Conservation (phyloP, 2,113 vertebrate species). For the Pterocles gutturalis region DNA sequence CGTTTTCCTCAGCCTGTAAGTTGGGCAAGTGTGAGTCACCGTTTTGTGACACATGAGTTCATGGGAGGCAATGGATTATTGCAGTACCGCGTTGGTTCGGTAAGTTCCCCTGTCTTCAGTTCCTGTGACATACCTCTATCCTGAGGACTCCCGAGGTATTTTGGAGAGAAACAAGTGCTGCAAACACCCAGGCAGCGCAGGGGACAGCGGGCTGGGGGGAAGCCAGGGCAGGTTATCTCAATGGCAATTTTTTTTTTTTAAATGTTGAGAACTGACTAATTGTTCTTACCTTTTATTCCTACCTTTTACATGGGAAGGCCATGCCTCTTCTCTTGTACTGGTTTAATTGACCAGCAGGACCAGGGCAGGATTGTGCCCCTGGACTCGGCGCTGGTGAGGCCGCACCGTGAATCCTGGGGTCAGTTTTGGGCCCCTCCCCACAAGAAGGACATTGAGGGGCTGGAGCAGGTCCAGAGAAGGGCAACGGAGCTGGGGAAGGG, state of each 20-base stretch:
- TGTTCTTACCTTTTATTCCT: not conserved
- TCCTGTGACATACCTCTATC: not conserved
- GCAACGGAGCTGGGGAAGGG: too few relatives aligned
- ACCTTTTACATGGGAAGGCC: not conserved
- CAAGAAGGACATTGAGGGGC: too few relatives aligned
- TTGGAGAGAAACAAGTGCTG: not conserved
- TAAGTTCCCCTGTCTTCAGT: not conserved
- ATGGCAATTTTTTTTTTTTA: not conserved
- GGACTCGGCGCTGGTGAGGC: too few relatives aligned
- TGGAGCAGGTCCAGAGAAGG: too few relatives aligned
- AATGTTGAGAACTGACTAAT: not conserved
- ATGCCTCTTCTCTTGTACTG: not conserved
- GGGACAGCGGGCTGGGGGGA: not conserved
- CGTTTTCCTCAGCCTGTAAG: fast-evolving
- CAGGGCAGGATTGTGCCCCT: too few relatives aligned
- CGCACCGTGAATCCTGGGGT: too few relatives aligned
- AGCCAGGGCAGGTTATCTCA: not conserved
- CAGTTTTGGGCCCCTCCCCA: too few relatives aligned
- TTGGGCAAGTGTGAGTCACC: not conserved
- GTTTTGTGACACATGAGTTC: not conserved
- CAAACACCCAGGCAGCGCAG: not conserved
- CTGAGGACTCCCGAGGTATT: not conserved
- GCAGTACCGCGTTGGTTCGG: not conserved
- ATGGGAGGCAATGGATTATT: fast-evolving
- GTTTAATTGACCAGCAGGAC: too few relatives aligned